Percentiles rank a stretch among this genome's conserved stretches.
Evolutionary conservation across 2,797 vertebrate genomes (phyloP).

Genomic region (Salmo trutta): DNA sequence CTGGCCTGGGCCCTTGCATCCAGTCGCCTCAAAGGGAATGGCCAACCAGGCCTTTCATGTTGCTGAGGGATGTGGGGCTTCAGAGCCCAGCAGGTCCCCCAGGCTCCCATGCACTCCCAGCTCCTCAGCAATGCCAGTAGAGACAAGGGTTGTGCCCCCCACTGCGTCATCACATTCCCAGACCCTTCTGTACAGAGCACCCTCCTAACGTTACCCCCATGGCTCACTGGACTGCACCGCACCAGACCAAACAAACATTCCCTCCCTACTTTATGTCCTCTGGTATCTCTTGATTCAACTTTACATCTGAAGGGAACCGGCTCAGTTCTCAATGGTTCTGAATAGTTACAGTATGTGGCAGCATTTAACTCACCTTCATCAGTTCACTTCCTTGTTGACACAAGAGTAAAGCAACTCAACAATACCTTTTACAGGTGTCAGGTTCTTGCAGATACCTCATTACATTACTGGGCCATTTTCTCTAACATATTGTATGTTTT

Average conservation of each 20-base stretch:
- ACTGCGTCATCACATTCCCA: slow-evolving; percentile 61
- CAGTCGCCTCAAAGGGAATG: slow-evolving; percentile 78
- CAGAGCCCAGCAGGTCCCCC: slow-evolving; percentile 28
- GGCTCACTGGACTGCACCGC: slow-evolving; percentile 46
- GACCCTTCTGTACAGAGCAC: slow-evolving; percentile 50
- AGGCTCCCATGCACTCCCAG: slow-evolving; percentile 45
- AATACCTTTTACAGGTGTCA: slow-evolving; percentile 23
- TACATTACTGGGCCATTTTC: neutral
- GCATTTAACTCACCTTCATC: neutral
- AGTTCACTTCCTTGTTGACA: slow-evolving; percentile 2
- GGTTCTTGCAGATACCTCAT: neutral
- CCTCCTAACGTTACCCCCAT: slow-evolving; percentile 28
- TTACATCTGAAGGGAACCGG: slow-evolving; percentile 23
- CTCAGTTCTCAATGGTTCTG: neutral
- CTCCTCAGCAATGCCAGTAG: slow-evolving; percentile 60
- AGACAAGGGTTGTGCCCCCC: slow-evolving; percentile 58
- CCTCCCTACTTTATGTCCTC: slow-evolving; percentile 22
- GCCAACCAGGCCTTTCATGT: slow-evolving; percentile 75
- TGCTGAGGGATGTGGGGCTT: slow-evolving; percentile 57
- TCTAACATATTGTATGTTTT: slow-evolving; percentile 12
- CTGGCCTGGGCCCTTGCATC: slow-evolving; percentile 67
- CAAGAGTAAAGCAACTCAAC: neutral
- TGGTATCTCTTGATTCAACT: slow-evolving; percentile 31
- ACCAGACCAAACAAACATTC: slow-evolving; percentile 54
- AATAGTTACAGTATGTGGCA: neutral